phyloP scores from a whole-genome alignment of 1,140 invertebrate species.

The Trissolcus basalis region DNA sequence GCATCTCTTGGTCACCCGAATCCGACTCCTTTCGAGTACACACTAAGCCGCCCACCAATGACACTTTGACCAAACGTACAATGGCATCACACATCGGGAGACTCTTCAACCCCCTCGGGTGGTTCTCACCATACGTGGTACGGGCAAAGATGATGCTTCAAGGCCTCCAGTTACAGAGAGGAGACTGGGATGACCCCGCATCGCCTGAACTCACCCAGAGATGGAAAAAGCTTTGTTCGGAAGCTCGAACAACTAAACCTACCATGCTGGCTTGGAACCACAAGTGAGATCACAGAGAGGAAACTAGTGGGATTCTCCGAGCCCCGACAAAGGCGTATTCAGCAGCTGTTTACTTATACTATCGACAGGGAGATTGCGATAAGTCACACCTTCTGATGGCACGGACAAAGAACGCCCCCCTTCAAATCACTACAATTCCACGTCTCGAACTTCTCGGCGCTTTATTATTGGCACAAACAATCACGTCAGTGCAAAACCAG shows the following conservation, averaged over 20 bases:
- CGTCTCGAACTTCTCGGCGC: no score
- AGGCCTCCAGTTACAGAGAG: background rate
- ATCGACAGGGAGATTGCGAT: background rate
- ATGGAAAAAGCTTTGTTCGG: background rate
- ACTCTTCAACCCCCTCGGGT: slow-evolving; percentile 18
- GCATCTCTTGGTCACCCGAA: slow-evolving; percentile 62
- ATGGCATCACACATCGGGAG: background rate
- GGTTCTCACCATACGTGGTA: background rate
- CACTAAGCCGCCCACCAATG: no score
- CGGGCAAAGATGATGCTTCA: slow-evolving; percentile 14
- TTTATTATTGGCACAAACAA: no score
- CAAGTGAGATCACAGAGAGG: background rate
- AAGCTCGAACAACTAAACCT: background rate
- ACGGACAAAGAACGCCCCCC: no score
- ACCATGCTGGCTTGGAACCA: background rate
- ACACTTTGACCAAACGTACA: background rate
- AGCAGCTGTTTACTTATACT: background rate
- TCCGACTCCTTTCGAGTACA: slow-evolving; percentile 45
- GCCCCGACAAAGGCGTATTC: background rate
- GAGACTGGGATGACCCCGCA: slow-evolving; percentile 5
- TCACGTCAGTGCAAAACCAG: no score
- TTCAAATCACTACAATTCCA: no score
- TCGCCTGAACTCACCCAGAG: background rate
- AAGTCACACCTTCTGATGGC: no score
- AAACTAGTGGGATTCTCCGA: slow-evolving; percentile 1